A percentile compares a stretch with the other conserved stretches of the same genome.
These are phyloP conservation scores for Perodicticus potto DNA, from an alignment of 2,797 vertebrate genomes.

Conservation along the genomic window DNA sequence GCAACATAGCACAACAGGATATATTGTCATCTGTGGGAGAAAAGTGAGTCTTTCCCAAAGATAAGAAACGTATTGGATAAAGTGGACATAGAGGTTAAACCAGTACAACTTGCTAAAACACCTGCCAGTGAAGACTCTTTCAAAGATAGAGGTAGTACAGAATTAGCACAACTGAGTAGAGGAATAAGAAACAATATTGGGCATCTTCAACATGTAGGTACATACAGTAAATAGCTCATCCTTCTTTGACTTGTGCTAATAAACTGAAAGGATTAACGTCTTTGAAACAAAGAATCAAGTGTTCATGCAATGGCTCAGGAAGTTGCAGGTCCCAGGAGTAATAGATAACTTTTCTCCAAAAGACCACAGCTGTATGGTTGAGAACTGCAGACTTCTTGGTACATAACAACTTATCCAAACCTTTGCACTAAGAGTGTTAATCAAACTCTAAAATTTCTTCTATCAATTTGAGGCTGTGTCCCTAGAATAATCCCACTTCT, in stretches of 20 bases:
- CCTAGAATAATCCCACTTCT: no score
- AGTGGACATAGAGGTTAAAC: neutral
- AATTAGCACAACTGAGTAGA: neutral
- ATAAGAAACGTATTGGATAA: neutral
- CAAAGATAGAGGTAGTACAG: neutral
- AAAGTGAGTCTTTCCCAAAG: neutral
- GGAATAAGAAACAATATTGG: neutral
- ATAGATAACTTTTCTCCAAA: neutral
- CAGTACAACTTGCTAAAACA: neutral
- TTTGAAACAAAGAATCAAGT: neutral
- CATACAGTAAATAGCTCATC: neutral
- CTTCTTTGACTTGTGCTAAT: neutral
- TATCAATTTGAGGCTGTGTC: neutral
- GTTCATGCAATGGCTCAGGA: neutral
- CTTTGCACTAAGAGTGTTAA: neutral
- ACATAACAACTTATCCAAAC: neutral
- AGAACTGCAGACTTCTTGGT: neutral
- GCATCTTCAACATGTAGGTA: no score
- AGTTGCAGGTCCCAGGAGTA: neutral
- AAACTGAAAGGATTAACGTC: neutral
- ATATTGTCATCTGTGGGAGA: neutral
- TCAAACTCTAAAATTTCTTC: neutral
- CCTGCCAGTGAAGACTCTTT: neutral
- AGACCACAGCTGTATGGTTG: accelerated
- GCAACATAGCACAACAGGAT: neutral